These are phyloP conservation scores for Hypocryptadius cinnamomeus DNA, from an alignment of 2,113 vertebrate genomes.

Conservation along the genomic window DNA sequence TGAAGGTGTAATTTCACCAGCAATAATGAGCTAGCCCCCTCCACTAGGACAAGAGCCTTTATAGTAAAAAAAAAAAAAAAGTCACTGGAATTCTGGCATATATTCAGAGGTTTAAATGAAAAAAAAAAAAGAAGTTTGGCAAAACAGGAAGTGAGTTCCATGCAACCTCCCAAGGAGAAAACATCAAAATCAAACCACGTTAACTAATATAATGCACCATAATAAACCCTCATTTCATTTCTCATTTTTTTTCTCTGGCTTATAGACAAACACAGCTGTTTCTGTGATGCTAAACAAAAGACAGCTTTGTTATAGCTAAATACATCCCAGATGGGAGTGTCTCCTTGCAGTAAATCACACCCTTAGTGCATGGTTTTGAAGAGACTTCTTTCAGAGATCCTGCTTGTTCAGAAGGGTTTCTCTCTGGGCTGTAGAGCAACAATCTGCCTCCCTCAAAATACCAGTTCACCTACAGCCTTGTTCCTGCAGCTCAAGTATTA, in stretches of 20 bases:
- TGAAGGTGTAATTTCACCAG: not conserved
- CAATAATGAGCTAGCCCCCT: not conserved
- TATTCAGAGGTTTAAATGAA: not conserved
- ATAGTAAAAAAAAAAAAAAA: not conserved
- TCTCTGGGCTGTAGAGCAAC: not conserved
- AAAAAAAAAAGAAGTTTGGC: not conserved
- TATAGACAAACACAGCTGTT: conserved; percentile 18
- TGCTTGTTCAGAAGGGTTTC: not conserved
- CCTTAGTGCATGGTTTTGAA: not conserved
- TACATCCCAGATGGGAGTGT: conserved; percentile 10
- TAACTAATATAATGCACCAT: not conserved
- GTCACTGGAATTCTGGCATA: not conserved
- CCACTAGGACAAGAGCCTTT: not conserved
- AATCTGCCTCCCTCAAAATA: not conserved
- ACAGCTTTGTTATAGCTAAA: conserved; percentile 25
- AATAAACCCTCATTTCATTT: not conserved
- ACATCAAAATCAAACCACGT: not conserved
- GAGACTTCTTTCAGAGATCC: not conserved
- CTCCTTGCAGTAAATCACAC: not conserved
- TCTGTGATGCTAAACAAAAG: conserved; percentile 13
- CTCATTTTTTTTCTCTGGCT: not conserved
- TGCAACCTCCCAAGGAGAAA: not conserved
- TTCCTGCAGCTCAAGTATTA: not conserved
- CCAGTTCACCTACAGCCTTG: not conserved
- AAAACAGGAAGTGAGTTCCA: not conserved